A percentile compares a stretch with the other conserved stretches of the same genome.
These are phyloP conservation scores for Brenthis hecate DNA, from an alignment of 2,888 invertebrate genomes.

Conservation along the genomic window DNA sequence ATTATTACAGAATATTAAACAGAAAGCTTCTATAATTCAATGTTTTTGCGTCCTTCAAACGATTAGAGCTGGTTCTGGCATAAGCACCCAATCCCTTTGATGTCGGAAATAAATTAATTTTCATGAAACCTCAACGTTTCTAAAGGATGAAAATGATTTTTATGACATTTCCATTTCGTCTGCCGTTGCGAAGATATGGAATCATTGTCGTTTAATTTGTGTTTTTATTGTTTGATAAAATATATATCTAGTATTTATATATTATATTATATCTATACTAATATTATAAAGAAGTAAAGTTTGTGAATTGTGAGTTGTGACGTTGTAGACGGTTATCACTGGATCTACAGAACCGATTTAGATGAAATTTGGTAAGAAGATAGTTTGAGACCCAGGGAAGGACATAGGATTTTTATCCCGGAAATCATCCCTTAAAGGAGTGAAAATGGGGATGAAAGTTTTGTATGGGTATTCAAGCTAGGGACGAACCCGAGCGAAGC, in stretches of 20 bases:
- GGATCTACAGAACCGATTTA: no score
- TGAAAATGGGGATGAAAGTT: no score
- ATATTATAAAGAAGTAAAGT: no score
- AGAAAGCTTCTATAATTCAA: conserved; percentile 24
- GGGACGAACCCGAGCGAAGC: no score
- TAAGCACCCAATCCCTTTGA: conserved; percentile 47
- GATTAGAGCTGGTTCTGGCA: conserved; percentile 30
- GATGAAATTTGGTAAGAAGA: no score
- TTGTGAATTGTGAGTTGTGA: no score
- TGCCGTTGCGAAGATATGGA: conserved; percentile 7
- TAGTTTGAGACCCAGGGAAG: no score
- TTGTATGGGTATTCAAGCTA: no score
- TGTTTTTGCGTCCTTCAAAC: conserved; percentile 29
- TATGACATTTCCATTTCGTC: conserved; percentile 41
- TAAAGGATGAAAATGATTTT: conserved; percentile 46
- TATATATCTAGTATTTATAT: background rate
- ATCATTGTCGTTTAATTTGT: conserved; percentile 9
- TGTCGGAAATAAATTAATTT: conserved; percentile 55
- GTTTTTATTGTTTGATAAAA: background rate
- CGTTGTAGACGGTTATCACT: no score
- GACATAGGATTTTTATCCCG: no score
- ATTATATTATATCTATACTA: no score
- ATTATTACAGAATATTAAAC: conserved; percentile 20
- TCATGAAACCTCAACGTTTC: conserved; percentile 45
- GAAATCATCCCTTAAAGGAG: no score